Base-by-base conservation (phyloP, 1,140 invertebrate genomes). In the Lanistes nyassanus region DNA sequence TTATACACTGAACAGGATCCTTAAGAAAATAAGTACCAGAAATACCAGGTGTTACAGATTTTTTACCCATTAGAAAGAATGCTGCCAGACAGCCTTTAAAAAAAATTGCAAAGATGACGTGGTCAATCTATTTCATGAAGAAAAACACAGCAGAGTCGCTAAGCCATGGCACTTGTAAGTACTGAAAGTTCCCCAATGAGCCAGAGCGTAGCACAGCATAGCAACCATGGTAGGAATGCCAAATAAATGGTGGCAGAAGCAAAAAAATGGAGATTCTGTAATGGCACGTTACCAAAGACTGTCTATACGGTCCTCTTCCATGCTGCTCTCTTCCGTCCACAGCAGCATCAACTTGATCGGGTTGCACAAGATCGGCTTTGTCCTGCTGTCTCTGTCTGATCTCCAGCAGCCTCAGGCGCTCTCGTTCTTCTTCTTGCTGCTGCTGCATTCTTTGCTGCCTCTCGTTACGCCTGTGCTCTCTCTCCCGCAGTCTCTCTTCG, bases 401-500 rank as follows among this genome's bases (percentile, higher is more conserved):
- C n/a, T 60, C n/a, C 58, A 60, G 6, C 58, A 60, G 3, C 31
- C n/a, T 60, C 23, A 16, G n/a, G 11, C 58, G n/a, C 23, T 60
- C 58, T 60, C 11, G 13, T n/a, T 55, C 58, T 60, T 34, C 31
- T 34, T 60, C 58, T 60, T 34, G n/a, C 58, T 60, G n/a, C 31
- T 11, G n/a, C 23, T 60, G 42, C 42, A 47, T 47, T 6, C 42
- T 47, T 21, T 64, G 62, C 19, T 64, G 31, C 62, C 66, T 62
- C 69, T 58, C 34, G 26, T 29, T 23, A 16, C 26, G 56, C 68
- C 64, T 39, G 53, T 36, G 58, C 42, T 56, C 74, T 39, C 65
- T 47, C 55, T 68, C 65, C 34, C n/a, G 16, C 36, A 53, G 66
- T 53, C 51, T 53, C 58, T 67, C 36, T 34, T 69, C 67, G 29